Evolutionary conservation across 2,797 vertebrate genomes (phyloP).

Genomic region (Gallirallus australis): DNA sequence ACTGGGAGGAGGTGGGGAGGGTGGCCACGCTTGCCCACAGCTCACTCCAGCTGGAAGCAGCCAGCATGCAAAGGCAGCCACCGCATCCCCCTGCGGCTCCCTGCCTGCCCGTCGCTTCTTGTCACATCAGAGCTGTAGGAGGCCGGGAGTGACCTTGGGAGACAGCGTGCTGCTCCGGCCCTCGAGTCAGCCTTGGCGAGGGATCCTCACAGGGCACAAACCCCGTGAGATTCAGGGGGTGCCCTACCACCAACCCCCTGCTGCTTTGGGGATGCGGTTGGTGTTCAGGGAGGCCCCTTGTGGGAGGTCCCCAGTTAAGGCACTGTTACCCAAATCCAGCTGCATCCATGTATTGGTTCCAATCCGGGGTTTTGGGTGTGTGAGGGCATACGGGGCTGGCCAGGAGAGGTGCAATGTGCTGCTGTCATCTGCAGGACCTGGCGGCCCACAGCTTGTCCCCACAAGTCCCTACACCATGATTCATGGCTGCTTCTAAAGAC

Average conservation of each 20-base stretch:
- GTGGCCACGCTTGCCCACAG: accelerated
- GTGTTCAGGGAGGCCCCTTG: neutral
- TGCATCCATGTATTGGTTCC: neutral
- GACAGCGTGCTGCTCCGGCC: accelerated
- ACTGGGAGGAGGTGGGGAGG: neutral
- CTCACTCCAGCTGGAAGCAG: accelerated
- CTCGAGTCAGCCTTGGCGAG: neutral
- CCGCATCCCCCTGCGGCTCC: neutral
- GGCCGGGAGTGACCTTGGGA: slow-evolving; percentile 5
- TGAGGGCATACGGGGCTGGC: neutral
- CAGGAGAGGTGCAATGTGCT: accelerated
- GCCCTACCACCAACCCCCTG: too few species aligned
- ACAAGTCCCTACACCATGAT: neutral
- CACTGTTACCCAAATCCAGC: neutral
- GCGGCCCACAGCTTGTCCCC: neutral
- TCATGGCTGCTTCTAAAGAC: neutral
- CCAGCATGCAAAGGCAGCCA: neutral
- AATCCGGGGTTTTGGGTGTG: accelerated
- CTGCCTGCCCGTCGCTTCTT: neutral
- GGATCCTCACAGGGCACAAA: accelerated
- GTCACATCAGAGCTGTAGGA: neutral
- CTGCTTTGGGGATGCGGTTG: neutral
- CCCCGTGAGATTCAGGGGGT: neutral
- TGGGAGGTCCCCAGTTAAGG: neutral
- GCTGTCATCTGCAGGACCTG: neutral